Percentiles rank a stretch among this genome's conserved stretches.
These are phyloP conservation scores for Leucoma salicis DNA, from an alignment of 2,888 invertebrate genomes.

Conservation along the genomic window DNA sequence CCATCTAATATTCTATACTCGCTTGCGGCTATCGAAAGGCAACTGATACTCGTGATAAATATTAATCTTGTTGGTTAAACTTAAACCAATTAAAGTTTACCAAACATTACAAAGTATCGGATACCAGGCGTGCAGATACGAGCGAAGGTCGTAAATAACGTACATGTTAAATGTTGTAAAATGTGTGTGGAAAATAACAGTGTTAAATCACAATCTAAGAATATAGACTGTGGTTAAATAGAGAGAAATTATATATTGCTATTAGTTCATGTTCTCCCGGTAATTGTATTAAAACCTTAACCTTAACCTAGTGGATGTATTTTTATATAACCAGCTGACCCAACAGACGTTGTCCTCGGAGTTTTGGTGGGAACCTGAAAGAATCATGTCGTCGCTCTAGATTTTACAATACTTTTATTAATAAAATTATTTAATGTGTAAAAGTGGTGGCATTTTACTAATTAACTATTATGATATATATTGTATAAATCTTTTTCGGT, in stretches of 20 bases:
- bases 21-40: neutral
- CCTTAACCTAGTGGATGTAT: too few relatives aligned
- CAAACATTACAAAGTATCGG: slow-evolving; percentile 33
- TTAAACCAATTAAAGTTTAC: slow-evolving; percentile 50
- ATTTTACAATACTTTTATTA: too few relatives aligned
- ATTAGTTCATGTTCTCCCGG: neutral
- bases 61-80: slow-evolving; percentile 32
- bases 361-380: too few relatives aligned
- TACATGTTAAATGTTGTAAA: neutral
- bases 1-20: neutral
- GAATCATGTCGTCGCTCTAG: too few relatives aligned
- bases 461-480: too few relatives aligned
- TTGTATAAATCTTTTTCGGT: too few relatives aligned
- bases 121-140: slow-evolving; percentile 26
- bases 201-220: too few relatives aligned
- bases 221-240: neutral
- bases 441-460: too few relatives aligned
- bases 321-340: too few relatives aligned
- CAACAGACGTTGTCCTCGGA: too few relatives aligned
- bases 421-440: too few relatives aligned
- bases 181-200: neutral
- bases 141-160: slow-evolving; percentile 4
- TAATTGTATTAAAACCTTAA: too few relatives aligned
- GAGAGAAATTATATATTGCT: neutral
- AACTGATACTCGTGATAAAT: neutral